Base-by-base conservation (phyloP, 2,888 invertebrate species). In the Petrolisthes manimaculis region DNA sequence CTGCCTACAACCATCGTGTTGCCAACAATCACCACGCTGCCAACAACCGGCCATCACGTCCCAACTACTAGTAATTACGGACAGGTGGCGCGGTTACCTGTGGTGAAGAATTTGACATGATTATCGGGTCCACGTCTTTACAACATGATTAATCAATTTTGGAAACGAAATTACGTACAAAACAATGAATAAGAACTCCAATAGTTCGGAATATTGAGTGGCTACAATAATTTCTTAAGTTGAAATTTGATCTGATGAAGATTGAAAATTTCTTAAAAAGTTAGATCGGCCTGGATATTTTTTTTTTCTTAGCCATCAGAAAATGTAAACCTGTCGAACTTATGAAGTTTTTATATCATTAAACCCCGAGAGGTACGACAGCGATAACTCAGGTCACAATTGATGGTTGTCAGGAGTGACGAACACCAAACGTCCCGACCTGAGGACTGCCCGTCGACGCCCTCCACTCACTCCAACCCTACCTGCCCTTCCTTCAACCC, bases 191-290 rank as follows among this genome's bases (percentile, higher is more conserved):
- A 84, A 83, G 74, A 83, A 83, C 55, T n/a, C 54, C 71, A 83
- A 83, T 84, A 84, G 77, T 84, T 77, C 74, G 84, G 61, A 84
- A 84, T 84, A 84, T 84, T 84, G 84, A 84, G 84, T 78, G 84
- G 69, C 78, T 84, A 78, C 67, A 84, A 56, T 77, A 77, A 84
- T 77, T 84, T 84, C 56, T 69, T 8, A 67, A 67, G 67, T 69
- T 84, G 84, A 78, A 84, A 84, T 78, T 84, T 84, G 84, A 79
- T 84, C 84, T 84, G 84, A 84, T 78, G 84, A 78, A 84, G 78
- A 84, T 69, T 51, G 78, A 84, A 84, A 67, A 37, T 53, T 77
- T 51, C 53, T 14, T n/a, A 56, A 61, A 84, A 79, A 84, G 80
- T 80, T 55, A 9, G 80, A 24, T 54, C 56, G 21, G 53, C 21